Conservation (phyloP, 2,113 vertebrate genomes). For the Microtus pennsylvanicus region DNA sequence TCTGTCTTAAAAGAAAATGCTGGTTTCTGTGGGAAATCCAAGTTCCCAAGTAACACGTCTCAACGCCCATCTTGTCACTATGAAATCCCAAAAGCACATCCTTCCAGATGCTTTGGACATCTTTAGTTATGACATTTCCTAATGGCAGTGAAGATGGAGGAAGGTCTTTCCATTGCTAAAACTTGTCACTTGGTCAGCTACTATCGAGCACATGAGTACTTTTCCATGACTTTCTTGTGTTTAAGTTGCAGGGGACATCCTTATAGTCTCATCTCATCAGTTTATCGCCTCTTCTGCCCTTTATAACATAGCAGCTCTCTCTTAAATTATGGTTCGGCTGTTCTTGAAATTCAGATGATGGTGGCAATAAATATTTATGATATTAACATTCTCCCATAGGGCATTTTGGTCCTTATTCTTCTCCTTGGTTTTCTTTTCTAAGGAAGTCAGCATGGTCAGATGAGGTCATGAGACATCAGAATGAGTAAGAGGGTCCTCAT, state of each 20-base stretch:
- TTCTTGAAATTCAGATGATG: constrained; percentile 41
- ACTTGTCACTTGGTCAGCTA: constrained; percentile 4
- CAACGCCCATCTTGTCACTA: neutral
- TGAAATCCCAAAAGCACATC: neutral
- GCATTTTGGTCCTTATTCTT: neutral
- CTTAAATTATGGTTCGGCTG: neutral
- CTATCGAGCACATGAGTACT: neutral
- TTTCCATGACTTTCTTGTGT: neutral
- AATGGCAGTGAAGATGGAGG: neutral
- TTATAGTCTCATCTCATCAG: neutral
- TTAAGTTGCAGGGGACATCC: neutral
- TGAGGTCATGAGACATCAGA: neutral
- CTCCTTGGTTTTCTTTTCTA: neutral
- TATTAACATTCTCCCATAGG: neutral
- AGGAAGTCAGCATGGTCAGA: neutral
- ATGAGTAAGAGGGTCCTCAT: neutral
- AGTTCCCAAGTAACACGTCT: neutral
- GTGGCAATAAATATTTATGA: neutral
- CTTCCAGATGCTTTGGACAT: neutral
- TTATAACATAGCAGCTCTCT: neutral
- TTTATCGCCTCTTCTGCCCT: neutral
- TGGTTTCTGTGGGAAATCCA: neutral
- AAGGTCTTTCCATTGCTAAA: neutral
- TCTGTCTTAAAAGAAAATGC: neutral
- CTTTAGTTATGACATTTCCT: neutral